These are phyloP conservation scores for Hippocampus barbouri DNA, from an alignment of 2,113 vertebrate species.

Conservation along the genomic window DNA sequence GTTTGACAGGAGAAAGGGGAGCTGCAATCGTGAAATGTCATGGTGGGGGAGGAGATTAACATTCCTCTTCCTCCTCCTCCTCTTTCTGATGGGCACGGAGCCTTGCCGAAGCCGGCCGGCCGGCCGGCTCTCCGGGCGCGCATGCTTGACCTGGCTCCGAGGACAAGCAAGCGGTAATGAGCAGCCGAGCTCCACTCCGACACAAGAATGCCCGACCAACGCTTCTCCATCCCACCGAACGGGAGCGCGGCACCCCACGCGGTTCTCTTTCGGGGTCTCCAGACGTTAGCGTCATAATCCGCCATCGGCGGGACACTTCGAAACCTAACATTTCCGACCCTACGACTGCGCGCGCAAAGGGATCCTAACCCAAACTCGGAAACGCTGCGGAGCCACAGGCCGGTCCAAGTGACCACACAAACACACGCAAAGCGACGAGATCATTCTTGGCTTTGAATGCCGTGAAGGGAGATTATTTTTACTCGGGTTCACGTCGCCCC, in stretches of 20 bases:
- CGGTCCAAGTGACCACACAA: not conserved
- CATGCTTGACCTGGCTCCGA: conserved; percentile 72
- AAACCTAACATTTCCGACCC: not conserved
- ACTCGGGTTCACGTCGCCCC: not conserved
- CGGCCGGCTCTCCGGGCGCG: conserved; percentile 38
- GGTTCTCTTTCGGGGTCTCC: not conserved
- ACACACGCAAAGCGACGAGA: not conserved
- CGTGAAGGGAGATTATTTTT: not conserved
- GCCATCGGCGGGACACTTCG: too few species aligned
- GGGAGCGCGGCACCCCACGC: not conserved
- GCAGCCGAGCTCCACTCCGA: conserved; percentile 54
- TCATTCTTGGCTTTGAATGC: not conserved
- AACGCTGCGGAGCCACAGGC: not conserved
- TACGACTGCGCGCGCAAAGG: not conserved
- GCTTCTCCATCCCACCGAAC: not conserved
- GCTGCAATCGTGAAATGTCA: conserved; percentile 49
- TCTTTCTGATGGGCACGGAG: conserved; percentile 15
- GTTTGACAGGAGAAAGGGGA: conserved; percentile 53
- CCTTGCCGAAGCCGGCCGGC: conserved; percentile 37
- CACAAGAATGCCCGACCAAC: conserved; percentile 47
- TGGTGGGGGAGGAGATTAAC: conserved; percentile 63
- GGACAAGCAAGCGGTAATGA: conserved; percentile 68
- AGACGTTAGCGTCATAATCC: not conserved
- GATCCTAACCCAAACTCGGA: not conserved
- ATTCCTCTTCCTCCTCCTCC: conserved; percentile 59